These are phyloP conservation scores for Drosophila hamatofila DNA, from an alignment of 2,888 invertebrate species.

Conservation along the genomic window DNA sequence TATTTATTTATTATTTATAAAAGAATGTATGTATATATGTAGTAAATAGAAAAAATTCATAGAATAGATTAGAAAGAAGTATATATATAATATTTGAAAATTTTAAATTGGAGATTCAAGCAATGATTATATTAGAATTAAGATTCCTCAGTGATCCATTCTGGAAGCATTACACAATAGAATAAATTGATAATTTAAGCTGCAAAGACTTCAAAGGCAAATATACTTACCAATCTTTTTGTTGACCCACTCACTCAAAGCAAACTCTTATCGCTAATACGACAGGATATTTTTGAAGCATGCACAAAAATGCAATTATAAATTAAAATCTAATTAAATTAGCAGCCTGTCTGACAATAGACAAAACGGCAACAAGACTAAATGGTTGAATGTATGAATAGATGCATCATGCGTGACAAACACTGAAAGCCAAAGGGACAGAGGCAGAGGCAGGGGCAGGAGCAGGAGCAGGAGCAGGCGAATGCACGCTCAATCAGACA, in stretches of 20 bases:
- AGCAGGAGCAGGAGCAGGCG: not conserved
- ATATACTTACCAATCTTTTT: too few relatives aligned
- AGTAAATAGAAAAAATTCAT: too few relatives aligned
- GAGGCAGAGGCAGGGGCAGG: not conserved
- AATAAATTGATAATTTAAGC: not conserved
- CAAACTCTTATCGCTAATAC: not conserved
- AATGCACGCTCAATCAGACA: conserved; percentile 41
- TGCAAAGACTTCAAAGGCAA: not conserved
- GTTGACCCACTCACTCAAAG: not conserved
- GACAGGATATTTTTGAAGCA: conserved; percentile 31
- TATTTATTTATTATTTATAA: too few relatives aligned
- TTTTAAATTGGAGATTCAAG: too few relatives aligned
- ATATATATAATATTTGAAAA: too few relatives aligned
- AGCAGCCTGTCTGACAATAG: conserved; percentile 61
- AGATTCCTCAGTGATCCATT: not conserved
- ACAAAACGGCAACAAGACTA: conserved; percentile 53
- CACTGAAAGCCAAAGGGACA: not conserved
- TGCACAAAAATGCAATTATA: conserved; percentile 60
- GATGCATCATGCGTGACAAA: conserved; percentile 16
- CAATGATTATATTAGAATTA: too few relatives aligned
- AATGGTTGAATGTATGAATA: conserved; percentile 31
- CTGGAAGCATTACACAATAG: too few relatives aligned
- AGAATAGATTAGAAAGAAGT: too few relatives aligned
- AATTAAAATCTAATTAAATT: conserved; percentile 79
- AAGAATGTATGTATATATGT: too few relatives aligned